These are phyloP conservation scores for Galagoides demidoff DNA, from an alignment of 2,797 vertebrate species.

Conservation along the genomic window DNA sequence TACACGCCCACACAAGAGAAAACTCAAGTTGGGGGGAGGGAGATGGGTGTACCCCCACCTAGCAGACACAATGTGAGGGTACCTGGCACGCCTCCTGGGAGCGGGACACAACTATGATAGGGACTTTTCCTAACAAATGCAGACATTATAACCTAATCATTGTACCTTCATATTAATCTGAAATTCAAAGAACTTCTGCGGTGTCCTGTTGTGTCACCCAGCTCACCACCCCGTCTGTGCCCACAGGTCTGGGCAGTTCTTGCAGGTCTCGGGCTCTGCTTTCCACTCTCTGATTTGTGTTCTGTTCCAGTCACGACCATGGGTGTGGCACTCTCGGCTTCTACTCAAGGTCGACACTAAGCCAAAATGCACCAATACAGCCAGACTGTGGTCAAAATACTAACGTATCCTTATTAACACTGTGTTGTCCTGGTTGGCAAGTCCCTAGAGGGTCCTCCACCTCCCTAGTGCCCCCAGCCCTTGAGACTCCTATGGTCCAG, in stretches of 20 bases:
- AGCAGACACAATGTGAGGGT: no score
- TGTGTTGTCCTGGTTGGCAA: neutral
- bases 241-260: neutral
- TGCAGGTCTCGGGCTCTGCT: neutral
- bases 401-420: neutral
- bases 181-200: neutral
- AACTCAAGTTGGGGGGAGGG: no score
- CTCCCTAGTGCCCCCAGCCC: neutral
- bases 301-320: neutral
- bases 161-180: no score
- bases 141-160: no score
- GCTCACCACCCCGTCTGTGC: no score
- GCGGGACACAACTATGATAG: no score
- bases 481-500: neutral
- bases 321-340: neutral
- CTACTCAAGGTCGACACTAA: neutral
- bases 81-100: no score
- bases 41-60: no score
- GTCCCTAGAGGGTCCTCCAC: accelerated
- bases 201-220: neutral
- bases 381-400: neutral
- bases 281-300: neutral
- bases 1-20: no score
- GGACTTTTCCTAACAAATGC: no score
- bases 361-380: neutral